Evolutionary conservation across 2,113 vertebrate species (phyloP).

Genomic region (Otolemur garnettii): DNA sequence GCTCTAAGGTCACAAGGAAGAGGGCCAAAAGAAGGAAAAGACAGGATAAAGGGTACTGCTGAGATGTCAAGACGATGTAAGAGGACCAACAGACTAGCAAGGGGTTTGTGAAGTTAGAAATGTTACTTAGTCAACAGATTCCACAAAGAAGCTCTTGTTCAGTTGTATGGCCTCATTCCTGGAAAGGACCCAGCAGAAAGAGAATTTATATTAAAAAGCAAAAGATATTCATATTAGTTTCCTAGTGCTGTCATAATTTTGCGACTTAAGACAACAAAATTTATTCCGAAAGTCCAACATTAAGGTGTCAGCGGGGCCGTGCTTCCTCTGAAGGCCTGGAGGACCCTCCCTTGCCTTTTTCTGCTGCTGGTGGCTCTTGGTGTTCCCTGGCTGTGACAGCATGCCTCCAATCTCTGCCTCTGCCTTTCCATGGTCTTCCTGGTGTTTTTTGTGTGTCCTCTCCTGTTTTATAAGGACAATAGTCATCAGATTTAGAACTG

Average conservation of each 20-base stretch:
- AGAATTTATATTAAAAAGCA: not conserved
- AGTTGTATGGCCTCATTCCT: not conserved
- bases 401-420: not conserved
- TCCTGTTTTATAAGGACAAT: not conserved
- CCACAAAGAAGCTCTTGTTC: not conserved
- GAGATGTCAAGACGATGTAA: not conserved
- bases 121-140: not conserved
- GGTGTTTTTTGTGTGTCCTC: not conserved
- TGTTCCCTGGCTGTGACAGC: not conserved
- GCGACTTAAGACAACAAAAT: constrained; percentile 29
- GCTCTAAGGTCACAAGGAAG: not conserved
- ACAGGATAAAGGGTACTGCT: not conserved
- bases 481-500: not conserved
- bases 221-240: not conserved
- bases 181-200: not conserved
- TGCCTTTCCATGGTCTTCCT: not conserved
- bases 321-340: accelerated
- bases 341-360: not conserved
- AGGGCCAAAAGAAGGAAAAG: not conserved
- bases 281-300: not conserved
- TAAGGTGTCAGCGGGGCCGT: accelerated
- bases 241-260: not conserved
- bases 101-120: not conserved
- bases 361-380: not conserved
- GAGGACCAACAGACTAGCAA: not conserved